Conservation (phyloP, 1,140 invertebrate species). For the Drosophila kikkawai region DNA sequence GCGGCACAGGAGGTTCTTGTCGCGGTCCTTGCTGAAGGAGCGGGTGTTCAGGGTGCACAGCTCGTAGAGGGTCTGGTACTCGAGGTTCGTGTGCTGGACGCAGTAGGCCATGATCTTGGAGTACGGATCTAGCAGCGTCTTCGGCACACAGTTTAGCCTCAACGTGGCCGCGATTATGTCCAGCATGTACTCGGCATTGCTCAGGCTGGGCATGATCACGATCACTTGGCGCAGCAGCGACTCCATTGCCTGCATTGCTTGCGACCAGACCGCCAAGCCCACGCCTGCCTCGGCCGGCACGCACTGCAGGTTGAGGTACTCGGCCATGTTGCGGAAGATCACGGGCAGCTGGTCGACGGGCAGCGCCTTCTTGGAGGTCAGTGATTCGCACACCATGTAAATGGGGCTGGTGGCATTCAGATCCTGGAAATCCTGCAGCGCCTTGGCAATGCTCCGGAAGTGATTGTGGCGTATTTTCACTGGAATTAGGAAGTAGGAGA, state of each 20-base stretch:
- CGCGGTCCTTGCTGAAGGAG: conserved; percentile 95
- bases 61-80: conserved; percentile 94
- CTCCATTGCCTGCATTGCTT: conserved; percentile 94
- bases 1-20: conserved; percentile 95
- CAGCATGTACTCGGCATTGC: conserved; percentile 91
- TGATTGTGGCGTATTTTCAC: conserved; percentile 87
- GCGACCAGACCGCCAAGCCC: conserved; percentile 90
- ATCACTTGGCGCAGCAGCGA: conserved; percentile 93
- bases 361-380: conserved; percentile 95
- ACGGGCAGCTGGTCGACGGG: conserved; percentile 90
- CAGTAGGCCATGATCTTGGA: conserved; percentile 96
- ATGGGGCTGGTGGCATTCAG: conserved; percentile 97
- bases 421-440: conserved; percentile 98
- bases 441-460: conserved; percentile 96
- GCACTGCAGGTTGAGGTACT: conserved; percentile 93
- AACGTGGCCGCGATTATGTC: conserved; percentile 94
- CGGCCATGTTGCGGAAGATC: conserved; percentile 95
- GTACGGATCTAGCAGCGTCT: conserved; percentile 94
- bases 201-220: conserved; percentile 90
- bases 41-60: conserved; percentile 95
- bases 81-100: conserved; percentile 94
- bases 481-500: conserved; percentile 10
- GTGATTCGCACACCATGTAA: conserved; percentile 94
- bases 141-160: conserved; percentile 91
- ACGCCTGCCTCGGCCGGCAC: conserved; percentile 93